Evolutionary conservation across 1,140 invertebrate species (phyloP).

Genomic region (Popillia japonica): DNA sequence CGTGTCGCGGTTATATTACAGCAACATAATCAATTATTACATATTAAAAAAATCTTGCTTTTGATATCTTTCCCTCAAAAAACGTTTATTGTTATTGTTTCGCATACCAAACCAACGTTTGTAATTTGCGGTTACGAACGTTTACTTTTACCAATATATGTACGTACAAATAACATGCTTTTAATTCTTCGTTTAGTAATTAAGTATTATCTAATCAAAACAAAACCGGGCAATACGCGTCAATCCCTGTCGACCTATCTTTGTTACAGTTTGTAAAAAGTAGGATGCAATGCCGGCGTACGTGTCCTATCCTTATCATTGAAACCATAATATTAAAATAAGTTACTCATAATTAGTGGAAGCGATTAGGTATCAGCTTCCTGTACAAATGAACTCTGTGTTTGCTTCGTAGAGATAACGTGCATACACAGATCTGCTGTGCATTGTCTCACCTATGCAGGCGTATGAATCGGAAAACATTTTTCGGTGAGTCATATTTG

Average conservation of each 20-base stretch:
- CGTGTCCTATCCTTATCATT: slow-evolving; percentile 22
- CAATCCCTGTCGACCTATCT: slow-evolving; percentile 17
- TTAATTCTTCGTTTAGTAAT: not conserved
- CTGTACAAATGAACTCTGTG: slow-evolving; percentile 18
- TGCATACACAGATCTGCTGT: not conserved
- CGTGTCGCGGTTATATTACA: too few relatives aligned
- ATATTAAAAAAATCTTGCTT: too few relatives aligned
- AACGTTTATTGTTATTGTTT: not conserved
- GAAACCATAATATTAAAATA: slow-evolving; percentile 21
- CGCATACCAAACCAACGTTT: not conserved
- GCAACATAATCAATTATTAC: too few relatives aligned
- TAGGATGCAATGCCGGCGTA: slow-evolving; percentile 10
- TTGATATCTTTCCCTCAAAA: too few relatives aligned
- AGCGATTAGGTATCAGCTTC: slow-evolving; percentile 31
- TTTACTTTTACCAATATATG: not conserved
- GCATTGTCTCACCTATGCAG: not conserved
- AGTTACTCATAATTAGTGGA: slow-evolving; percentile 32
- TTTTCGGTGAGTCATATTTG: too few relatives aligned
- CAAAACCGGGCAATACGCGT: not conserved
- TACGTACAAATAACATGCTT: not conserved
- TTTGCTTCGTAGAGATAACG: not conserved
- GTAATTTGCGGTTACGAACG: not conserved
- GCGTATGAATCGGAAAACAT: not conserved
- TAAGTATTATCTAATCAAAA: slow-evolving; percentile 6
- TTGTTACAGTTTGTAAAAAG: slow-evolving; percentile 13